These are phyloP conservation scores for Hormiphora californensis DNA, from an alignment of 37 sponge, comb jelly and placozoan genomes.

Conservation along the genomic window DNA sequence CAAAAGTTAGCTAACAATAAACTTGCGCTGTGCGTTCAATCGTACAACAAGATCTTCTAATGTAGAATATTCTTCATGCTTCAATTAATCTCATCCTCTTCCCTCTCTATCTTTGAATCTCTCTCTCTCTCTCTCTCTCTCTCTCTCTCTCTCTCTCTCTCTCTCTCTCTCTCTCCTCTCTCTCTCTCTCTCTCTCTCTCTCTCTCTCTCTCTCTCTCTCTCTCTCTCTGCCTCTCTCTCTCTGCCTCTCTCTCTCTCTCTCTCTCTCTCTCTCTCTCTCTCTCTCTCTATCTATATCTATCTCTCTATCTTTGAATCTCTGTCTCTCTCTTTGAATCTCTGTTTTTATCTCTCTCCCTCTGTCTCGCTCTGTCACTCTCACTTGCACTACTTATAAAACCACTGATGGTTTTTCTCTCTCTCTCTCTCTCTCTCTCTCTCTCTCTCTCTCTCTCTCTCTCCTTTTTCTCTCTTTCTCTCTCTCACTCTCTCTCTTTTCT, in stretches of 20 bases:
- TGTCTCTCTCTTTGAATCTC: neutral
- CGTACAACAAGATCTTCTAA: no score
- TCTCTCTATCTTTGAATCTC: neutral
- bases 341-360: neutral
- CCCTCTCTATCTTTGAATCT: no score
- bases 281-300: neutral
- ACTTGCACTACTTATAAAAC: neutral
- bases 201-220: conserved; percentile 13
- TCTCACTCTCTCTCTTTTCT: neutral
- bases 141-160: no score
- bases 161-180: no score
- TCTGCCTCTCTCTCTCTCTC: conserved; percentile 50
- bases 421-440: conserved; percentile 47
- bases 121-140: no score
- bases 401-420: neutral
- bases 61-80: neutral
- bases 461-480: neutral
- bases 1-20: no score
- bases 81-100: neutral
- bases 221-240: neutral
- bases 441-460: neutral
- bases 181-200: conserved; percentile 27
- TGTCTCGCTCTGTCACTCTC: neutral
- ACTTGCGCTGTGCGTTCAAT: no score
- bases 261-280: conserved; percentile 61